Conservation (phyloP, 1,140 invertebrate species). For the Colletes gigas region DNA sequence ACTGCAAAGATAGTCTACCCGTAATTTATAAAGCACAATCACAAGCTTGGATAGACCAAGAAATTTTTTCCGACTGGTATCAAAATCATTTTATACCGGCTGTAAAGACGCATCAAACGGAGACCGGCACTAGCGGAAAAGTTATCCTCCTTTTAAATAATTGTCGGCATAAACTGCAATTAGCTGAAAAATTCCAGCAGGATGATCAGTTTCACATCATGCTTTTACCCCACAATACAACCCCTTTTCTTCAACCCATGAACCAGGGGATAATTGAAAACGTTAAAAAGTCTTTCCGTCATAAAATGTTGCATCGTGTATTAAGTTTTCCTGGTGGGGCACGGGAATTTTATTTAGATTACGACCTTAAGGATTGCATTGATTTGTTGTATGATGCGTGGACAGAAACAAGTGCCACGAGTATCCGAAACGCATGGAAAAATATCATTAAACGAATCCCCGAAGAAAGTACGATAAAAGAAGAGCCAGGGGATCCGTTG, state of each 20-base stretch:
- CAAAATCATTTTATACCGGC: neutral
- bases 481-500: conserved; percentile 5
- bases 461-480: neutral
- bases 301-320: neutral
- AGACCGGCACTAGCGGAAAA: neutral
- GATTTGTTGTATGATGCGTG: neutral
- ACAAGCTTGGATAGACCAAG: neutral
- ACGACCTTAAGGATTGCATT: neutral
- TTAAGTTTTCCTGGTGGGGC: neutral
- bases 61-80: neutral
- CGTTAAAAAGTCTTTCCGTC: neutral
- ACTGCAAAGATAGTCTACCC: neutral
- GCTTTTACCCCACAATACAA: no score
- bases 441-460: neutral
- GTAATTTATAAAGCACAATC: neutral
- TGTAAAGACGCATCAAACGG: neutral
- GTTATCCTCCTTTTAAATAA: neutral
- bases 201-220: neutral
- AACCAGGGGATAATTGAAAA: neutral
- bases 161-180: neutral
- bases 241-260: neutral
- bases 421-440: neutral
- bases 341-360: conserved; percentile 1
- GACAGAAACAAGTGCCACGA: neutral
- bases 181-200: neutral